Base-by-base conservation (phyloP, 2,113 vertebrate species). In the Lepus europaeus region DNA sequence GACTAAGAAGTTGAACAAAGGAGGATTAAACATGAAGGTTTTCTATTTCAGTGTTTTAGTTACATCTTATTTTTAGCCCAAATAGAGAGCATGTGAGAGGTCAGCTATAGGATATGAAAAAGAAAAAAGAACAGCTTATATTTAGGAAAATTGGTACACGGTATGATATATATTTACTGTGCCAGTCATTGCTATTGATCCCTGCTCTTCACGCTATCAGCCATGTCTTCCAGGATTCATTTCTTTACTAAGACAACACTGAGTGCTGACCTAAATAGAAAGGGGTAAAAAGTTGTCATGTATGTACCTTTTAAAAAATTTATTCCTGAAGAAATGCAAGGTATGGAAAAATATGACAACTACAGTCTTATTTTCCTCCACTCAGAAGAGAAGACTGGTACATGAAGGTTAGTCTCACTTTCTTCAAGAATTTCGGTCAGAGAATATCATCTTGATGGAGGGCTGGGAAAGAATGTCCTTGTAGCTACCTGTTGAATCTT, bases 61-160 rank as follows among this genome's bases (percentile, higher is more conserved):
- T 94, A 12, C 31, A 73, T n/a, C 53, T 94, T 85, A 51, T 39
- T 92, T 86, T 96, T 68, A 36, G 14, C 22, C 90, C 29, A 64
- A 79, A 13, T 33, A 90, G 49, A 85, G 19, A 89, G 11, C 84
- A 51, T 20, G 85, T 93, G 59, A n/a, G 23, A 77, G 13, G 61
- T 91, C 68, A 89, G 36, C 66, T 7, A 93, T 56, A 59, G 22
- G 45, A 39, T 45, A 80, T n/a, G 25, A 77, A 36, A 66, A 45
- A 11, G 64, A 74, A 73, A 73, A 77, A 68, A 72, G 6, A 49
- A 20, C 13, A 82, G 9, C 8, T 82, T 76, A 0, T 56, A 45
- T 51, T 88, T 90, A 51, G 76, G 12, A 39, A 93, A 70, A 73
- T 64, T 56, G 45, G 7, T 10, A 31, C 53, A 2, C 59, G 17